Conservation (phyloP, 2,113 vertebrate genomes). For the Ahaetulla prasina region DNA sequence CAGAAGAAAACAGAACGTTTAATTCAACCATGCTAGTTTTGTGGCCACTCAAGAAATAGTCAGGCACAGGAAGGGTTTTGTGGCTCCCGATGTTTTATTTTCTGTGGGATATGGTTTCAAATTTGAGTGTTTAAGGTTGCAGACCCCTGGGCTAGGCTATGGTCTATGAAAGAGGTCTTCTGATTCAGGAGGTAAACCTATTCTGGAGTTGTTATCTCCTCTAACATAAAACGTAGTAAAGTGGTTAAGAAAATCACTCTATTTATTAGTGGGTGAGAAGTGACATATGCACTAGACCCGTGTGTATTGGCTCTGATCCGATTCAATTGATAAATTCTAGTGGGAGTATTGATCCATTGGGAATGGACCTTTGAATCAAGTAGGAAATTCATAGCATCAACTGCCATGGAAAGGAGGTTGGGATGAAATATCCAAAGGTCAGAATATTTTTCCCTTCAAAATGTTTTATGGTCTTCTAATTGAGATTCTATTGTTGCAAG, state of each 20-base stretch:
- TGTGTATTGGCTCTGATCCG: not conserved
- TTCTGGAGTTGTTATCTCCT: not conserved
- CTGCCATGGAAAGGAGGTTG: not conserved
- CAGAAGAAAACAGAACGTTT: too few relatives aligned
- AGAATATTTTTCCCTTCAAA: not conserved
- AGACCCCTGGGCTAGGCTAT: not conserved
- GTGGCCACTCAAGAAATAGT: too few relatives aligned
- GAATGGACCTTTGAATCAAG: not conserved
- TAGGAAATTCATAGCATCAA: not conserved
- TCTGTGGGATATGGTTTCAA: too few relatives aligned
- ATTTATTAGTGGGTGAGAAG: not conserved
- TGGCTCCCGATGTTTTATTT: too few relatives aligned
- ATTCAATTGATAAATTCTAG: not conserved
- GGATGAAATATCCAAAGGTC: not conserved
- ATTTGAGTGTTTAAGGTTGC: too few relatives aligned
- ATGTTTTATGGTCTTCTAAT: not conserved
- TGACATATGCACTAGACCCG: not conserved
- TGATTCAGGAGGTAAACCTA: not conserved
- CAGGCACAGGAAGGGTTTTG: too few relatives aligned
- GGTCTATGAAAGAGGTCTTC: not conserved
- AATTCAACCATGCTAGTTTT: too few relatives aligned
- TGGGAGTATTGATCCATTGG: not conserved
- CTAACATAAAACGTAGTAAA: not conserved
- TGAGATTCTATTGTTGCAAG: not conserved
- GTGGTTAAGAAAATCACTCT: not conserved